Evolutionary conservation across 2,888 invertebrate genomes (phyloP).

Genomic region (Callimorpha dominula): DNA sequence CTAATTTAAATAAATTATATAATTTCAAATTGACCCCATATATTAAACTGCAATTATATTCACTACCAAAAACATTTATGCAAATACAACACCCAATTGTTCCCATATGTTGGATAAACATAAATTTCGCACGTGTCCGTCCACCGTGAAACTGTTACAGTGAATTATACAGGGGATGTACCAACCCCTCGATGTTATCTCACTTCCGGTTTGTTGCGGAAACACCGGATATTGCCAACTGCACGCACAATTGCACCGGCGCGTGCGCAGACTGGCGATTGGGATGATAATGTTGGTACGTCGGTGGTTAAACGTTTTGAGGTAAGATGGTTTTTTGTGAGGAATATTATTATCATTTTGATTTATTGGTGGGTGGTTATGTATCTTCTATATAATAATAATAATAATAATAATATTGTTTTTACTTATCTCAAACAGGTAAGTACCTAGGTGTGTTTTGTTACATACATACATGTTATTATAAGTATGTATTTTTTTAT

Average conservation of each 20-base stretch:
- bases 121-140: constrained; percentile 49
- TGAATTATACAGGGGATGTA: constrained; percentile 46
- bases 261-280: constrained; percentile 48
- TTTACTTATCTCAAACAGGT: no score
- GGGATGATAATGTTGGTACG: constrained; percentile 39
- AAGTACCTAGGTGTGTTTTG: no score
- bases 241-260: constrained; percentile 52
- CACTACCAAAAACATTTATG: constrained; percentile 10
- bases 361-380: background rate
- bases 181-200: constrained; percentile 54
- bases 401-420: no score
- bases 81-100: constrained; percentile 12
- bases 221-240: constrained; percentile 59
- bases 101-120: constrained; percentile 44
- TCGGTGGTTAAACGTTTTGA: constrained; percentile 31
- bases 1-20: background rate
- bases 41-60: background rate
- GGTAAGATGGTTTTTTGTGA: constrained; percentile 35
- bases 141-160: constrained; percentile 35
- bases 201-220: constrained; percentile 48
- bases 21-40: background rate
- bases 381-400: background rate
- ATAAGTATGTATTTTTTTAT: no score
- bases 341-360: constrained; percentile 24
- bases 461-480: no score